A percentile compares a stretch with the other conserved stretches of the same genome.
Conservation (phyloP, 1,140 invertebrate species). For the Hypothenemus hampei region DNA sequence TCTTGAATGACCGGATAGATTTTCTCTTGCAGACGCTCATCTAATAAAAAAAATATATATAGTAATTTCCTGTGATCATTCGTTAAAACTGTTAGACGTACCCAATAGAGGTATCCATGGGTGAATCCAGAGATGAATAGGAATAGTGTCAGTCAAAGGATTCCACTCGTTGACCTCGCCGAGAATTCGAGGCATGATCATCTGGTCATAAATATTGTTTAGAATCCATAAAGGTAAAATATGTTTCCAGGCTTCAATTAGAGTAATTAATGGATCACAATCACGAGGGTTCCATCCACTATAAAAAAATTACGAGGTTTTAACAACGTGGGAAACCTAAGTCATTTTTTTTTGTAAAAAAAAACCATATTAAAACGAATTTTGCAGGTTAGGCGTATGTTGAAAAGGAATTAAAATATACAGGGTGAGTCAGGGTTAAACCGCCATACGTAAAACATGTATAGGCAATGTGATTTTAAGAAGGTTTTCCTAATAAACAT, state of each 20-base stretch:
- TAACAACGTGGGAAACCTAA: no score
- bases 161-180: constrained; percentile 88
- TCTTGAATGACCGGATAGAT: constrained; percentile 91
- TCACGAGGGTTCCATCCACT: constrained; percentile 68
- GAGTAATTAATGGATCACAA: constrained; percentile 67
- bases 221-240: constrained; percentile 79
- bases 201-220: constrained; percentile 75
- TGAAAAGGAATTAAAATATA: no score
- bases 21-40: constrained; percentile 61
- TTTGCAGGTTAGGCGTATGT: no score
- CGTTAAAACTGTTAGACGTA: constrained; percentile 39
- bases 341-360: no score
- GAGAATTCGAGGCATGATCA: constrained; percentile 74
- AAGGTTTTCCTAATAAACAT: no score
- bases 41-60: constrained; percentile 38
- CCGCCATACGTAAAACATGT: no score
- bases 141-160: constrained; percentile 86
- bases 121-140: constrained; percentile 94
- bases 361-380: no score
- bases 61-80: no score
- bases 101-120: constrained; percentile 86
- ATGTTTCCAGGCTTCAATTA: constrained; percentile 77
- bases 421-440: no score
- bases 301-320: constrained; percentile 36
- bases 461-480: no score